Conservation (phyloP, 2,888 invertebrate species). For the Amphipyra berbera region DNA sequence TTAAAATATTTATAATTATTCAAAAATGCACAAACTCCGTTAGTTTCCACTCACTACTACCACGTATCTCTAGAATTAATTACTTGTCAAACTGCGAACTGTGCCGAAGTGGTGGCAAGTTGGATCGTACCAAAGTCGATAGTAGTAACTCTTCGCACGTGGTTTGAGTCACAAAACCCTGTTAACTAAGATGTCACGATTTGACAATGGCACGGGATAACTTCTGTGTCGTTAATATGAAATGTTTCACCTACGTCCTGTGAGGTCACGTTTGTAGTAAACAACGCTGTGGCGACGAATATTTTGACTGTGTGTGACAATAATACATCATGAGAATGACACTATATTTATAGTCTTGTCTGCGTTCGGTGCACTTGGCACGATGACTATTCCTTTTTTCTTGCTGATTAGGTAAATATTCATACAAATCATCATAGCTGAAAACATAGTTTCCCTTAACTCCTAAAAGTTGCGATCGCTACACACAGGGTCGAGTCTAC, state of each 20-base stretch:
- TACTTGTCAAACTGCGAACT: slow-evolving; percentile 68
- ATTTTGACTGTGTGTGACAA: slow-evolving; percentile 1
- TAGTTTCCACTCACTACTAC: slow-evolving; percentile 19
- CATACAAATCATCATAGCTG: not conserved
- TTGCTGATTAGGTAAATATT: not conserved
- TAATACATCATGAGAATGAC: not conserved
- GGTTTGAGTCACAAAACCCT: slow-evolving; percentile 62
- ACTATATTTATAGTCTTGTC: too few relatives aligned
- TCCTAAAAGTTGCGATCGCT: not conserved
- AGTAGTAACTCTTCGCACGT: slow-evolving; percentile 66
- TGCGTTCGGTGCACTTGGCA: too few relatives aligned
- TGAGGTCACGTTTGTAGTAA: slow-evolving; percentile 39
- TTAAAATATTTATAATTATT: slow-evolving; percentile 8
- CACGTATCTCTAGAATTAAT: slow-evolving; percentile 55
- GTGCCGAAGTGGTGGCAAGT: slow-evolving; percentile 62
- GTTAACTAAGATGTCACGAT: slow-evolving; percentile 59
- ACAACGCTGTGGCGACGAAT: slow-evolving; percentile 9
- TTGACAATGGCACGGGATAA: slow-evolving; percentile 59
- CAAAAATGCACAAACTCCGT: slow-evolving; percentile 25
- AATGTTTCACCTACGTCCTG: slow-evolving; percentile 49
- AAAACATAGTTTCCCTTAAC: not conserved
- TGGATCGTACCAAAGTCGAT: slow-evolving; percentile 62
- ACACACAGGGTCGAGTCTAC: too few relatives aligned
- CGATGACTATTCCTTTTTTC: too few relatives aligned
- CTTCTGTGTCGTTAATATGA: slow-evolving; percentile 59